A percentile compares a stretch with the other conserved stretches of the same genome.
Conservation (phyloP, 2,113 vertebrate species). For the Oncorhynchus clarkii region DNA sequence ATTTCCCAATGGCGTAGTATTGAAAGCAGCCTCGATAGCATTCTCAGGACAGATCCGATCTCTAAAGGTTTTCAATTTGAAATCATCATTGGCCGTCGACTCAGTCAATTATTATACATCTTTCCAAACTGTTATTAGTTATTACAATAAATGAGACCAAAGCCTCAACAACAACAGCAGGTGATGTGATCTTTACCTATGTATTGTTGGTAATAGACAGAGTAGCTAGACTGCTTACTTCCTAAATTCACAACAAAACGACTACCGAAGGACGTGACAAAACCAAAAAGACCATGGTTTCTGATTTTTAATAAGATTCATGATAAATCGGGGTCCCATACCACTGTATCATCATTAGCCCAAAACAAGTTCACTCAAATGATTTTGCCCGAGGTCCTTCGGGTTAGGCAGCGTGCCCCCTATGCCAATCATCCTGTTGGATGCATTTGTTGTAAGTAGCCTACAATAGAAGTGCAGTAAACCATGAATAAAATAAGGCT, state of each 20-base stretch:
- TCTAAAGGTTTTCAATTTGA: slow-evolving; percentile 26
- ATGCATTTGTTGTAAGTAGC: not conserved
- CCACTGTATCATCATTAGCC: not conserved
- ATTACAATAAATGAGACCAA: too few relatives aligned
- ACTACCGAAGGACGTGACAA: not conserved
- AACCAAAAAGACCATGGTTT: not conserved
- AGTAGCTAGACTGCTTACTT: too few relatives aligned
- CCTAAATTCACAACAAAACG: not conserved
- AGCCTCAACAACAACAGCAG: too few relatives aligned
- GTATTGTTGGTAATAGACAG: not conserved
- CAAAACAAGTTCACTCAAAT: not conserved
- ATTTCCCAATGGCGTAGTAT: slow-evolving; percentile 65
- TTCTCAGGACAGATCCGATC: slow-evolving; percentile 35
- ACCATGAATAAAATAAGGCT: not conserved
- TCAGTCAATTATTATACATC: not conserved
- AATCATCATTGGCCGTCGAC: not conserved
- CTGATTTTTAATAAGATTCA: too few relatives aligned
- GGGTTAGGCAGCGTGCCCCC: not conserved
- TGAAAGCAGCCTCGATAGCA: slow-evolving; percentile 56
- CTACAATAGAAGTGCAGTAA: not conserved
- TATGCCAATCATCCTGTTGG: not conserved
- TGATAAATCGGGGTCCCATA: not conserved
- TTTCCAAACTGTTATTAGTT: too few relatives aligned
- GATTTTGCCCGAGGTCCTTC: not conserved
- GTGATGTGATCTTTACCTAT: not conserved